These are phyloP conservation scores for Xiphophorus hellerii DNA, from an alignment of 2,113 vertebrate species.

Conservation along the genomic window DNA sequence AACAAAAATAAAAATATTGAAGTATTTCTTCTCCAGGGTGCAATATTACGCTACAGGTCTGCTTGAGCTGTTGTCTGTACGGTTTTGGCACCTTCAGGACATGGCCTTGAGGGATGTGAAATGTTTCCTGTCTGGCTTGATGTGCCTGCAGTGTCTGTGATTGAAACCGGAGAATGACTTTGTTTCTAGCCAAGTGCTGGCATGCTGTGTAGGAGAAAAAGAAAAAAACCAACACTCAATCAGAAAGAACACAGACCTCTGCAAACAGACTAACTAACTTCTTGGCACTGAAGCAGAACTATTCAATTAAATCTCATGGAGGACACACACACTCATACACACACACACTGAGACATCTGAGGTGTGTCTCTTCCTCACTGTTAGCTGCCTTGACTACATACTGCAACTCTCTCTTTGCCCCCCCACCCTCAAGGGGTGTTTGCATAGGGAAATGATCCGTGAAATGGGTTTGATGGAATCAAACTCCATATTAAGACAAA, in stretches of 20 bases:
- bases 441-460: conserved; percentile 71
- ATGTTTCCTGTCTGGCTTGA: conserved; percentile 29
- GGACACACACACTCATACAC: conserved; percentile 29
- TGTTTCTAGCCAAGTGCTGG: conserved; percentile 46
- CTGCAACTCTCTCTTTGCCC: conserved; percentile 21
- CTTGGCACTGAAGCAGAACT: conserved; percentile 68
- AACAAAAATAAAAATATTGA: not conserved
- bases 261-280: conserved; percentile 51
- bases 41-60: conserved; percentile 17
- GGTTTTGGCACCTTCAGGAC: conserved; percentile 27
- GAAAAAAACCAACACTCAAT: conserved; percentile 22
- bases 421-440: conserved; percentile 42
- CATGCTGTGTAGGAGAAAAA: conserved; percentile 14
- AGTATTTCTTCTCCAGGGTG: not conserved
- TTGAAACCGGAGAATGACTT: conserved; percentile 59
- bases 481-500: conserved; percentile 70
- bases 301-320: conserved; percentile 69
- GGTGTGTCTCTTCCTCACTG: conserved; percentile 31
- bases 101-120: conserved; percentile 25
- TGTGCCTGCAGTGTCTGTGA: conserved; percentile 34
- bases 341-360: not conserved
- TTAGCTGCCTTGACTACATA: conserved; percentile 4
- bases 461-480: conserved; percentile 70
- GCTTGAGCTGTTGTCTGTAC: conserved; percentile 28
- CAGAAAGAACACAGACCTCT: conserved; percentile 47